Conservation (phyloP, 2,888 invertebrate species). For the Callinectes sapidus region DNA sequence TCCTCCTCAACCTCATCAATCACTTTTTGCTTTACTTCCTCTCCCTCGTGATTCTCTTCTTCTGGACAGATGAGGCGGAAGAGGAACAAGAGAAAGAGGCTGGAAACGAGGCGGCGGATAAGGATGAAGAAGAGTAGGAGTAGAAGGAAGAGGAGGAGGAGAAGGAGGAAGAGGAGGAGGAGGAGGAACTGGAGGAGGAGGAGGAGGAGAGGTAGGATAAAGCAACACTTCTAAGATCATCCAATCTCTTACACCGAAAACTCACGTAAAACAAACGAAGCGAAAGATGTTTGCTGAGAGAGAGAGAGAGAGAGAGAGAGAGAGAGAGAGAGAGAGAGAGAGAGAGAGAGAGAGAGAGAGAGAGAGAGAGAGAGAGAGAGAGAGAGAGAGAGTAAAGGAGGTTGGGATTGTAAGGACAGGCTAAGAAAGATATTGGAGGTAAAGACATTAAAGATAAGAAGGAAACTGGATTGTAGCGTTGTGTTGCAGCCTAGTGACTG, state of each 20-base stretch:
- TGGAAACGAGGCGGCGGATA: neutral
- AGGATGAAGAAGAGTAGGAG: neutral
- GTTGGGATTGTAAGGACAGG: neutral
- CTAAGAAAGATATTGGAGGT: neutral
- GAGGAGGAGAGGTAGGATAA: neutral
- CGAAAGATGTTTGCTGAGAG: neutral
- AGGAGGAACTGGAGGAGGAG: neutral
- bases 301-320: neutral
- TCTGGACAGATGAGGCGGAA: neutral
- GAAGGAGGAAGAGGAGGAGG: neutral
- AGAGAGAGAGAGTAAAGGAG: neutral
- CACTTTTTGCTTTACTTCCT: neutral
- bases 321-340: constrained; percentile 1
- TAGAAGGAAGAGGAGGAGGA: neutral
- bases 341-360: constrained; percentile 1
- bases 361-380: constrained; percentile 3
- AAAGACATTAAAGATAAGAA: neutral
- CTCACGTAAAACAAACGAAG: neutral
- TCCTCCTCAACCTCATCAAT: neutral
- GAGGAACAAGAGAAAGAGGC: neutral
- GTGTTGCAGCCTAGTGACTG: neutral
- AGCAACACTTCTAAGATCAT: neutral
- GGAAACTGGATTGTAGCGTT: neutral
- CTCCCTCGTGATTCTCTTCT: neutral
- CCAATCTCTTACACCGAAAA: neutral